Evolutionary conservation across 2,113 vertebrate genomes (phyloP), one percentile per base, ranked within the genome.

Genomic region (Toxotes jaculatrix): DNA sequence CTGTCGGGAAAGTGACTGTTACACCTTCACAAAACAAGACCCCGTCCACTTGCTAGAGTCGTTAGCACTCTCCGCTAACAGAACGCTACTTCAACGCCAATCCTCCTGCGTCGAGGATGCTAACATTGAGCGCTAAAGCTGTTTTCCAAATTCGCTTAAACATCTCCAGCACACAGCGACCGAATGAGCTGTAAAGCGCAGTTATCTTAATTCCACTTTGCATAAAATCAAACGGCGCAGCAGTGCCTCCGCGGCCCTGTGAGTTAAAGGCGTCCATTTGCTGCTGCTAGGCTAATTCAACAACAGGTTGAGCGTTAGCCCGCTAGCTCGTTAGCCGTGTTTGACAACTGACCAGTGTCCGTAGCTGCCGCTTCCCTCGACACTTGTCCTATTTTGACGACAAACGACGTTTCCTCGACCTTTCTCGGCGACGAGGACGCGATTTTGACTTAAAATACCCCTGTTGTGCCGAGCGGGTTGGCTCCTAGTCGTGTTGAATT

Each of bases 201-300:
- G 4, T 12, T 27, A 43, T 45, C 4, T 6, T 21, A 14, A 27
- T 2, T 57, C 10, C 34, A 31, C n/a, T 34, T 32, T 7, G 16
- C 4, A 8, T 31, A 5, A 43, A 57, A 49, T 19, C 1, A 23
- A 59, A 40, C 45, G 19, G 19, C 31, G 84, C 56, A 82, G 53
- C 55, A 32, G 73, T 7, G 23, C 3, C 61, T 42, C 55, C 51
- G 83, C 90, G 91, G 93, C 87, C 71, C 88, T 89, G 74, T 32
- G 64, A 21, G 49, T 47, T 63, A 47, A 62, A 79, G 87, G 86
- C 88, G 65, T 91, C 88, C 90, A 91, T 92, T 93, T 82, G 88
- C 74, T 84, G 40, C 70, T 60, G 80, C 87, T 85, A 75, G 11
- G 88, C 87, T 92, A 90, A 75, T 55, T 82, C 79, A 84, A 91